Evolutionary conservation across 2,113 vertebrate genomes (phyloP), one percentile per base, ranked within the genome.

Genomic region (Macquaria australasica): DNA sequence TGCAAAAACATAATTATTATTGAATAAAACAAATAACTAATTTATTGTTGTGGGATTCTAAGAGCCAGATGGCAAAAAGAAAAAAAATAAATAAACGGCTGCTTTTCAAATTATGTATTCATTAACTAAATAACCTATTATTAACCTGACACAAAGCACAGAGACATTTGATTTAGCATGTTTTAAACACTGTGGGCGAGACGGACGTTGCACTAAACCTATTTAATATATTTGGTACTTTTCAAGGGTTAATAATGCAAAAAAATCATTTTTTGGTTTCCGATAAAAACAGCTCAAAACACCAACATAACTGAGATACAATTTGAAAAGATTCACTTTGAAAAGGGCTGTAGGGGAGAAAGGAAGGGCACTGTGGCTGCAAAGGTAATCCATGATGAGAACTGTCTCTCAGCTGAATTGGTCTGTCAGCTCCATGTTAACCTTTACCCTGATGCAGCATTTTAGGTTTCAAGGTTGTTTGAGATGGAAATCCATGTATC

Each of bases 381-480:
- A 89, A 76, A 80, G 83, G 81, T 90, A 94, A 92, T 89, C 91
- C 93, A 80, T 88, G 89, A 93, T 88, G 88, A 91, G 86, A 92
- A 90, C 83, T 89, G 91, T 91, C 92, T 91, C 85, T 91, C 82
- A 88, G 86, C 88, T 87, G 77, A 88, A 91, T 88, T 91, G 90
- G 84, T 72, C 87, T 89, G 92, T 88, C 89, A 89, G 81, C 88
- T 73, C 56, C 45, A 23, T 69, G 91, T 77, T 92, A 85, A 91
- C 93, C 92, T 91, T 92, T 93, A 87, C 55, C 84, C 86, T n/a
- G 64, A 85, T 82, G 84, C 85, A 83, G 88, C 88, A 79, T 85
- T 90, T 93, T 80, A 78, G 77, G 60, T 82, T 86, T 92, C 89
- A 94, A 94, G 90, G 94, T 93, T 93, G 90, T 92, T 88, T 88